These are phyloP conservation scores for Sinocyclocheilus rhinocerous DNA, from an alignment of 2,113 vertebrate genomes.

Conservation along the genomic window DNA sequence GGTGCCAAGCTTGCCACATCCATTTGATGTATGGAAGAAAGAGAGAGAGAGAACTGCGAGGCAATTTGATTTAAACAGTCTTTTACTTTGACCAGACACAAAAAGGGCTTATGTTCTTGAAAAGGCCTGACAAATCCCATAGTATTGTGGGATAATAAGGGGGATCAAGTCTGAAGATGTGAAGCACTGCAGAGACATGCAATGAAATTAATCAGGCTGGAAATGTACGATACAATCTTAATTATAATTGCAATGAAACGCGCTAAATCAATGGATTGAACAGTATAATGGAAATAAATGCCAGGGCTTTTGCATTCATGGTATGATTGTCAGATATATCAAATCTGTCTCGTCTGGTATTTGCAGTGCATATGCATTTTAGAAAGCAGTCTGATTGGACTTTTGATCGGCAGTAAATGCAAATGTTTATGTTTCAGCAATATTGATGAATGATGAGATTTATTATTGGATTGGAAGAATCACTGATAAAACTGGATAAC, in stretches of 20 bases:
- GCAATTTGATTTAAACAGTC: conserved; percentile 27
- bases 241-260: conserved; percentile 24
- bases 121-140: conserved; percentile 16
- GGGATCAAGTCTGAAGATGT: not conserved
- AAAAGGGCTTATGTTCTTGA: conserved; percentile 24
- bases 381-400: not conserved
- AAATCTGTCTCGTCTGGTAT: not conserved
- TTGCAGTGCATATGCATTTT: not conserved
- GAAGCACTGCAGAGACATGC: conserved; percentile 16
- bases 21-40: not conserved
- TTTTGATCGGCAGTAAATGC: not conserved
- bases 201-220: conserved; percentile 11
- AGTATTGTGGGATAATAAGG: conserved; percentile 2
- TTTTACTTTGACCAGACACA: conserved; percentile 16
- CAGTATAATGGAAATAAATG: not conserved
- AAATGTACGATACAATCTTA: conserved; percentile 40
- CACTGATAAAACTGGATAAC: not conserved
- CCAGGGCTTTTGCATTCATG: not conserved
- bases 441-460: not conserved
- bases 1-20: conserved; percentile 30
- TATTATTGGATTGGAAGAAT: not conserved
- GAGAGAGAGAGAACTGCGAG: conserved; percentile 5
- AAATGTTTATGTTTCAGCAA: not conserved
- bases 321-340: conserved; percentile 22
- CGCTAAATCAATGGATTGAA: conserved; percentile 23